These are phyloP conservation scores for Lasiurus cinereus DNA, from an alignment of 2,113 vertebrate species.

Conservation along the genomic window DNA sequence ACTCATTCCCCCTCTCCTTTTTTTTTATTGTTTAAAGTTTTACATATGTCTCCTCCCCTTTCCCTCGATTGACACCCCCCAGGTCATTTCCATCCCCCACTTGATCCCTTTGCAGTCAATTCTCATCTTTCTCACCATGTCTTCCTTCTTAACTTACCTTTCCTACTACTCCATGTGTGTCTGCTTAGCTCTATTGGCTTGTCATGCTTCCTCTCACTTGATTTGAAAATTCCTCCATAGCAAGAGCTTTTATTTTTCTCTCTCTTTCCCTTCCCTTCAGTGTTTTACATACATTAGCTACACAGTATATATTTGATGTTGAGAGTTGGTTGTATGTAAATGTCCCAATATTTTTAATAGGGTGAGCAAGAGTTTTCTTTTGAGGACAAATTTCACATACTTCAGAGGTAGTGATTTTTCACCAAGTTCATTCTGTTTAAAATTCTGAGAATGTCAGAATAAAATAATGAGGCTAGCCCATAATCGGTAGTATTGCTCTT, in stretches of 20 bases:
- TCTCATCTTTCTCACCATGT: neutral
- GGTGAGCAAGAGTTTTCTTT: conserved; percentile 62
- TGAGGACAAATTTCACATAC: conserved; percentile 45
- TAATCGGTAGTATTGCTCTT: neutral
- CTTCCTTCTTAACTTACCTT: neutral
- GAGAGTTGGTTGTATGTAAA: conserved; percentile 56
- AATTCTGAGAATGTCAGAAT: conserved; percentile 53
- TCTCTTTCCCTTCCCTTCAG: neutral
- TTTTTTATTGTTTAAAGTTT: no score
- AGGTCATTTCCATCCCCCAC: neutral
- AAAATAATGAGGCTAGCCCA: neutral
- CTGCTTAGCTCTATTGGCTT: neutral
- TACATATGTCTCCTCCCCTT: no score
- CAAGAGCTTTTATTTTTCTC: neutral
- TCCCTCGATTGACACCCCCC: neutral
- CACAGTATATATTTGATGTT: conserved; percentile 10
- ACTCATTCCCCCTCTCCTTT: no score
- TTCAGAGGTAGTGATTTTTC: conserved; percentile 30
- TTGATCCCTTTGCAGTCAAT: neutral
- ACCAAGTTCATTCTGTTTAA: conserved; percentile 54
- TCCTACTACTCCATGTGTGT: neutral
- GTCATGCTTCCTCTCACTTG: neutral
- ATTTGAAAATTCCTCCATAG: conserved; percentile 43
- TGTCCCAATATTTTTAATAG: conserved; percentile 64
- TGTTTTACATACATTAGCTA: conserved; percentile 43